Evolutionary conservation across 2,888 invertebrate species (phyloP).

Genomic region (Eretmocerus hayati): DNA sequence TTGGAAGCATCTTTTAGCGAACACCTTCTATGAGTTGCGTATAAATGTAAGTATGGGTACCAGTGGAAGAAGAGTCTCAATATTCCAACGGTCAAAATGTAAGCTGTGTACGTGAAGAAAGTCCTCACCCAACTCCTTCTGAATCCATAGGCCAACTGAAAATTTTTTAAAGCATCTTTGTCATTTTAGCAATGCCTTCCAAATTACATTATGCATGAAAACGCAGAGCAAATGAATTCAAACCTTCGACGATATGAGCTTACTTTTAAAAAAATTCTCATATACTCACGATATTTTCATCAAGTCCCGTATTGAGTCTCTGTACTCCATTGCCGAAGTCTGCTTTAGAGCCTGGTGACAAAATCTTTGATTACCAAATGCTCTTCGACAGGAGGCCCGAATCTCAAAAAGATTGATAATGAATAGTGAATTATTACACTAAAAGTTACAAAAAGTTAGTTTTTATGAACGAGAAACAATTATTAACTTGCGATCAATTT

Average conservation of each 20-base stretch:
- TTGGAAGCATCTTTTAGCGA: constrained; percentile 49
- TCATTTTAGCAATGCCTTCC: not conserved
- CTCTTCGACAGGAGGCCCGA: too few species aligned
- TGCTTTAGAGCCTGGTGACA: too few species aligned
- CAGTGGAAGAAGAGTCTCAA: constrained; percentile 57
- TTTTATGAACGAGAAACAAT: too few species aligned
- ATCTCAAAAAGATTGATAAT: too few species aligned
- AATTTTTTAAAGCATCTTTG: constrained; percentile 14
- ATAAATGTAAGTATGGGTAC: constrained; percentile 53
- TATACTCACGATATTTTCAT: constrained; percentile 52
- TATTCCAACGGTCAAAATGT: constrained; percentile 50
- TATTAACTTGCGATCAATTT: too few species aligned
- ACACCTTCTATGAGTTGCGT: constrained; percentile 50
- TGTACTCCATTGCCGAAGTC: too few species aligned
- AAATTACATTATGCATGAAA: not conserved
- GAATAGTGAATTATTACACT: too few species aligned
- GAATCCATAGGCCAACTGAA: constrained; percentile 53
- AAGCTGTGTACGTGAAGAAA: constrained; percentile 45
- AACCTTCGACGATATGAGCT: not conserved
- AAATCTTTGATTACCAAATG: too few species aligned
- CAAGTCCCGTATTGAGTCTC: constrained; percentile 49
- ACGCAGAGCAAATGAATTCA: not conserved
- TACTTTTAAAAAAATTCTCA: not conserved
- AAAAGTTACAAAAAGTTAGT: too few species aligned
- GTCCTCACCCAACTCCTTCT: constrained; percentile 38